Base-by-base conservation (phyloP, 2,797 vertebrate genomes). In the Cyprinodon diabolis region DNA sequence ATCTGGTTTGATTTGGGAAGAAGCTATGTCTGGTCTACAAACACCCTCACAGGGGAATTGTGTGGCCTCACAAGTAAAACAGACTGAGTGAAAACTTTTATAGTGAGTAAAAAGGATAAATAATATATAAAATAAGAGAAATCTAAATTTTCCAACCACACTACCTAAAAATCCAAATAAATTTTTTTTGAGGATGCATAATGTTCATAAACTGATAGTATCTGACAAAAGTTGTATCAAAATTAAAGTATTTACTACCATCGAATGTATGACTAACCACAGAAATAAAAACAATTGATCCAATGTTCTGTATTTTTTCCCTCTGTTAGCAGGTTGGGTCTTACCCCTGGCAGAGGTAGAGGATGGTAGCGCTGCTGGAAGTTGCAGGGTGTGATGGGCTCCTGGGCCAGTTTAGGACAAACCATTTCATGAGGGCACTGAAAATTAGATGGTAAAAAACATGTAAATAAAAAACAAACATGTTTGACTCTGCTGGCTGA, bases 341-440 rank as follows among this genome's bases (percentile, higher is more conserved):
- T 94, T 80, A 97, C 96, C 94, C 90, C 90, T 1, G 80, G 76
- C 71, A 95, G 89, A 58, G 91, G 89, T 72, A 97, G 92, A 45
- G 96, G 92, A 8, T 92, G 83, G 85, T 96, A 96, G 9, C 74
- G 67, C 88, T 97, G 97, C 35, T 87, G 84, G 89, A 96, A 97
- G 92, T 96, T 97, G 81, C 97, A 97, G 62, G 96, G 96, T 35
- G 89, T n/a, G 21, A 74, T 9, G 9, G 62, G 69, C 23, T 83
- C 67, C 14, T 40, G 69, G 47, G 88, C 49, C 75, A 96, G 72
- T 89, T 96, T 96, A 15, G 96, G 97, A 92, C 96, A 97, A 9
- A 69, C 74, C 86, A 88, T 83, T 66, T 96, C 87, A 90, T 97
- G 97, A 5, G 96, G 91, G 87, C 97, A 97, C 96, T 97, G 78